Conservation (phyloP, 1,140 invertebrate genomes). For the Hylaeus volcanicus region DNA sequence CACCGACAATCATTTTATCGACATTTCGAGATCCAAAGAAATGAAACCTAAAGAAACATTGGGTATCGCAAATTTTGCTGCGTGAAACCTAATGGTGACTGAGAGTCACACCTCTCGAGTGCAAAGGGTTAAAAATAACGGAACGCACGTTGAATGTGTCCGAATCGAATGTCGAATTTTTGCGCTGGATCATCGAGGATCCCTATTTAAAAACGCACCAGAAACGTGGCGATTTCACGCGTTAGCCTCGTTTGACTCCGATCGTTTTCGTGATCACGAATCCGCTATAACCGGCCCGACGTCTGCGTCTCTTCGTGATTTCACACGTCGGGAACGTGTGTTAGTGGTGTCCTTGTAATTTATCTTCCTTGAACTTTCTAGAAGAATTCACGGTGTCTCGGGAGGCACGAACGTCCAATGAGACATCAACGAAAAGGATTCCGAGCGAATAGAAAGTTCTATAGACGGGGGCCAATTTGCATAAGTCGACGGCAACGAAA, state of each 20-base stretch:
- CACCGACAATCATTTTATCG: too few relatives aligned
- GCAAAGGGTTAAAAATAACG: too few relatives aligned
- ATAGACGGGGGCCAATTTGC: conserved; percentile 34
- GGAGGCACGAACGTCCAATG: background rate
- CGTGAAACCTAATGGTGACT: too few relatives aligned
- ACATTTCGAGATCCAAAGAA: too few relatives aligned
- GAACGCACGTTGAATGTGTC: too few relatives aligned
- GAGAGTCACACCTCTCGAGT: too few relatives aligned
- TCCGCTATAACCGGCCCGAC: conserved; percentile 28
- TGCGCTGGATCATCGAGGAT: background rate
- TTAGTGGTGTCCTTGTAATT: conserved; percentile 29
- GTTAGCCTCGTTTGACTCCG: conserved; percentile 48
- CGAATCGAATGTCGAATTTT: too few relatives aligned
- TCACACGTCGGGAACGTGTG: conserved; percentile 51
- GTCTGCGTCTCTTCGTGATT: conserved; percentile 35
- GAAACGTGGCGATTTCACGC: conserved; percentile 47
- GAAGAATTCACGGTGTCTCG: conserved; percentile 22
- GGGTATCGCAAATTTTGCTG: too few relatives aligned
- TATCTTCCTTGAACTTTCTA: conserved; percentile 50
- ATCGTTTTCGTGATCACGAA: conserved; percentile 50
- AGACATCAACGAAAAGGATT: conserved; percentile 32
- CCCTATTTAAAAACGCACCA: conserved; percentile 27
- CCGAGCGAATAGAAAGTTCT: conserved; percentile 45
- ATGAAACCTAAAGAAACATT: too few relatives aligned
- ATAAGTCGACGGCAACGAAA: conserved; percentile 46